Conservation (phyloP, 2,797 vertebrate species). For the Parambassis ranga region DNA sequence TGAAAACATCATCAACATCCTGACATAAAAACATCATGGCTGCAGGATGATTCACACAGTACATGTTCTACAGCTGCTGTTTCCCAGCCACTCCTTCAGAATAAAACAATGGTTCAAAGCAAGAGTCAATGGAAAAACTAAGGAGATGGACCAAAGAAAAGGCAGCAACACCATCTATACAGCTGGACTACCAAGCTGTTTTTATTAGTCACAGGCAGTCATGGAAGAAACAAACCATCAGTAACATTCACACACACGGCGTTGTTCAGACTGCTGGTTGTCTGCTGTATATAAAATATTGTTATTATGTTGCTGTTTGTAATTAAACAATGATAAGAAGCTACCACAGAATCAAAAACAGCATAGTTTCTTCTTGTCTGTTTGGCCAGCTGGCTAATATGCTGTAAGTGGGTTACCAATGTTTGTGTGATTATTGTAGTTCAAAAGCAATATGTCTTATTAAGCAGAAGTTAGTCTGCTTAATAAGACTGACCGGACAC, state of each 20-base stretch:
- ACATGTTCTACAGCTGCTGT: neutral
- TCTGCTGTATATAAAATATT: too few relatives aligned
- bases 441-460: too few relatives aligned
- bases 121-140: conserved; percentile 17
- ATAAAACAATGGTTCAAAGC: conserved; percentile 29
- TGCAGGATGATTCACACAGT: neutral
- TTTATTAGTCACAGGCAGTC: conserved; percentile 12
- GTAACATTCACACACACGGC: neutral
- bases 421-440: too few relatives aligned
- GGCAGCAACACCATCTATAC: neutral
- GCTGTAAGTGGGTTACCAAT: too few relatives aligned
- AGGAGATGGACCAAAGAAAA: conserved; percentile 1
- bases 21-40: neutral
- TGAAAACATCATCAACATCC: conserved; percentile 19
- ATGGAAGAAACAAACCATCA: neutral
- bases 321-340: too few relatives aligned
- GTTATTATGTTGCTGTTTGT: too few relatives aligned
- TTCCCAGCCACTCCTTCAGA: conserved; percentile 23
- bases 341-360: too few relatives aligned
- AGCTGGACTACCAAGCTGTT: neutral
- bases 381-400: too few relatives aligned
- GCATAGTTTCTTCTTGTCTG: too few relatives aligned
- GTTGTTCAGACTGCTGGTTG: too few relatives aligned
- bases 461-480: too few relatives aligned
- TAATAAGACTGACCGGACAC: too few relatives aligned